phyloP scores from a whole-genome alignment of 2,797 vertebrate species.

The Notamacropus eugenii region DNA sequence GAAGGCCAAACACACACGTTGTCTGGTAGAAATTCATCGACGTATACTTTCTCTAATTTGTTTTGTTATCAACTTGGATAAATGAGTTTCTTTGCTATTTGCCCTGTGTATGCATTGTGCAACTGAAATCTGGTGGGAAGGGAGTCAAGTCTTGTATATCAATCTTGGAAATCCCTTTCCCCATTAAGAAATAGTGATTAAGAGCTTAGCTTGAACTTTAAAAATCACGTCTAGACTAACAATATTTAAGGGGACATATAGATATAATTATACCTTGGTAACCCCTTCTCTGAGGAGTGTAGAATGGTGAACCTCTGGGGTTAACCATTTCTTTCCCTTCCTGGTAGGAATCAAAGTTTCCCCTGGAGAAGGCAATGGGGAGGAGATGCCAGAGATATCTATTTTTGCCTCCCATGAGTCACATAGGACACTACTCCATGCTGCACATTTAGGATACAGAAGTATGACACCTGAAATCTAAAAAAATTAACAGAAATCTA shows the following conservation, averaged over 20 bases:
- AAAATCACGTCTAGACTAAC: not conserved
- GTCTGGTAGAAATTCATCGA: too few species aligned
- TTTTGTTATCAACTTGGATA: not conserved
- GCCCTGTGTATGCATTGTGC: not conserved
- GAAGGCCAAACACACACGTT: too few species aligned
- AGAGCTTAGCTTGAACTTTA: not conserved
- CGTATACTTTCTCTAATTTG: not conserved
- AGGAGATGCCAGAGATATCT: too few species aligned
- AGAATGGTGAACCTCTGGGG: not conserved
- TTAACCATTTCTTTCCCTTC: not conserved
- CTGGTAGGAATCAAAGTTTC: too few species aligned
- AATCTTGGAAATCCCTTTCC: not conserved
- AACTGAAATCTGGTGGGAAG: not conserved
- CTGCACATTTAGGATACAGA: too few species aligned
- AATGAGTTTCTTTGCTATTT: not conserved
- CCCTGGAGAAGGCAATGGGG: too few species aligned
- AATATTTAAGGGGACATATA: not conserved
- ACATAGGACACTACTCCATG: too few species aligned
- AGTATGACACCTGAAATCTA: too few species aligned
- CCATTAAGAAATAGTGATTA: not conserved
- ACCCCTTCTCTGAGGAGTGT: not conserved
- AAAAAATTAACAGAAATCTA: too few species aligned
- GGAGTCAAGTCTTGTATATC: not conserved
- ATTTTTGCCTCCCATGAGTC: too few species aligned
- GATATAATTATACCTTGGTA: not conserved